Base-by-base conservation (phyloP, 2,113 vertebrate species). In the Meleagris gallopavo region DNA sequence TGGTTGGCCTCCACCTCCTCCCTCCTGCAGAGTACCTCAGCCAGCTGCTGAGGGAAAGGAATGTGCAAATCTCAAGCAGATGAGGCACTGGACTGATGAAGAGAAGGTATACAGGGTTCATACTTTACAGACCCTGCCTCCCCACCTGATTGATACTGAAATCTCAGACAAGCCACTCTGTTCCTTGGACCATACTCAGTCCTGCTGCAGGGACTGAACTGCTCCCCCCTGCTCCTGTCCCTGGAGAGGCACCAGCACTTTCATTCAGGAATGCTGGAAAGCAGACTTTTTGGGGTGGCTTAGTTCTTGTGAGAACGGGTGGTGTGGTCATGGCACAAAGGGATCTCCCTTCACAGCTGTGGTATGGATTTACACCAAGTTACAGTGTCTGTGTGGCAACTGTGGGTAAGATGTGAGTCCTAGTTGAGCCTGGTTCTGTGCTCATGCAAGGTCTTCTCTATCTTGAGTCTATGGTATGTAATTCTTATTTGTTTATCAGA, bases 401-500 rank as follows among this genome's bases (percentile, higher is more conserved):
- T 71, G 2, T 21, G 24, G 46, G 52, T 38, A 82, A 40, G 36
- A 62, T 79, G 58, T 0, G 1, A 76, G 22, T 62, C 25, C 65
- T 21, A n/a, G 30, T 21, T n/a, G 13, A 15, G 6, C 41, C 25
- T 40, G 38, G 61, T 29, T 27, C 27, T 8, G 1, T 2, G 30
- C 10, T 58, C 18, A 1, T 25, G 43, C 32, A 9, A 84, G 13
- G 10, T 22, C 16, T 87, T 36, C 60, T 36, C 40, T 73, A 21
- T 55, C 34, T 65, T 66, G 48, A 41, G 60, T 88, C 41, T 79
- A 65, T 77, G 45, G 36, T 66, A 25, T 1, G 2, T 24, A 48
- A 13, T 41, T 93, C 43, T 85, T 91, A 38, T 75, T 91, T 84
- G 70, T 30, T 58, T 29, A 64, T 16, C 10, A 82, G 62, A 88